Evolutionary conservation across 2,113 vertebrate species (phyloP), one percentile per base, ranked within the genome.

Genomic region (Rutilus rutilus): DNA sequence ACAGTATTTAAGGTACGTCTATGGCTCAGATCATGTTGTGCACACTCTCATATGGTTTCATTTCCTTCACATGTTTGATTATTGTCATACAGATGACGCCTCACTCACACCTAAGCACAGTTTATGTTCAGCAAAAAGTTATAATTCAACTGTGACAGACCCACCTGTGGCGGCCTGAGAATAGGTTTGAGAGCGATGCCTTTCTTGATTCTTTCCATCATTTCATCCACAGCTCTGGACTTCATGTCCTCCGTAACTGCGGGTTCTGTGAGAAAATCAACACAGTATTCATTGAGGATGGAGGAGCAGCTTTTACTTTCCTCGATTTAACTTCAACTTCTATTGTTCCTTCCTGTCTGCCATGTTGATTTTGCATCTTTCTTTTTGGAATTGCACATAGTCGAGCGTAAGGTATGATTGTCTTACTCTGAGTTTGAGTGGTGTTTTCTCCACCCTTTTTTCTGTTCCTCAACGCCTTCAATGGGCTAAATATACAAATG

Each of bases 121-220:
- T 75, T 25, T 27, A 75, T 47, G 39, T 50, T 27, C 12, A 17
- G 39, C 42, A 15, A 74, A 74, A 47, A 25, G 71, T 45, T 25
- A 45, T 25, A 25, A 47, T 74, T 17, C 39, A 75, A 6, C 71
- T 45, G 39, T 8, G 71, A 47, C 23, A 25, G 57, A 33, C 45
- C 25, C 83, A 95, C 95, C 91, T 93, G 92, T 64, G 81, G 47
- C 12, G 82, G 39, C 71, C 23, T 91, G 74, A 71, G 83, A 0
- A 89, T 39, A 0, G 96, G 93, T 47, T 92, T 92, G 83, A 97
- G 91, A 45, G 93, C 6, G 50, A 96, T 94, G 2, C 96, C 96
- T 6, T 85, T 94, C 88, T 92, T 95, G 71, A 97, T 97, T 86
- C 96, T 88, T 47, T 93, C 94, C 94, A 96, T 97, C 96, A 97